Base-by-base conservation (phyloP, 2,113 vertebrate species). In the Ictalurus furcatus region DNA sequence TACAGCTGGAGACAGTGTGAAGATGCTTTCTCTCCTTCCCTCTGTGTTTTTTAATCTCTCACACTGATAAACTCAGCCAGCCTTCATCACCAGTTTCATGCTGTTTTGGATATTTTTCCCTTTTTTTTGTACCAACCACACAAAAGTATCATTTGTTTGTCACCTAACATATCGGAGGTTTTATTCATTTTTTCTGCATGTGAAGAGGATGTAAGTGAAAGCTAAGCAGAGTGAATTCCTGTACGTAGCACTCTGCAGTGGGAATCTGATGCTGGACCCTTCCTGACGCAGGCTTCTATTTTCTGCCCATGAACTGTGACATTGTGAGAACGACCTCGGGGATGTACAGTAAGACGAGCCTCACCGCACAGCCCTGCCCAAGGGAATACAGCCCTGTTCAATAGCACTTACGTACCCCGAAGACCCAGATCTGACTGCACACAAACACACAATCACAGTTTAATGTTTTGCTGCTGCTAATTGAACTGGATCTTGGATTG, bases 1-100 rank as follows among this genome's bases (percentile, higher is more conserved):
- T 92, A 93, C 93, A 90, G 93, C 92, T 93, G 92, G 90, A 94
- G 87, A 81, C 52, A 23, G 71, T 34, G 56, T 56, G 37, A 90
- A 54, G 88, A 58, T 17, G 52, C 30, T 86, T 34, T 76, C 54
- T 25, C 54, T 86, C 52, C n/a, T 21, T 59, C 85, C 44, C 30
- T 59, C 30, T 34, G 80, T 34, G 9, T 12, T 59, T 19, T 58
- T 37, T 58, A 59, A 61, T 44, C 56, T 78, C 73, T 78, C 8
- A 71, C 52, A 85, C 30, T 61, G 85, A 78, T 63, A 40, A 59
- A 12, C 56, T 28, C 71, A 40, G 69, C 48, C 52, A 73, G 8
- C 11, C 37, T 40, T 78, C 25, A 61, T 61, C 71, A 61, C 37
- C 85, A 40, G 37, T 11, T 34, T 78, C 7, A 16, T 61, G 73